These are phyloP conservation scores for Electrophaes corylata DNA, from an alignment of 2,888 invertebrate genomes.

Conservation along the genomic window DNA sequence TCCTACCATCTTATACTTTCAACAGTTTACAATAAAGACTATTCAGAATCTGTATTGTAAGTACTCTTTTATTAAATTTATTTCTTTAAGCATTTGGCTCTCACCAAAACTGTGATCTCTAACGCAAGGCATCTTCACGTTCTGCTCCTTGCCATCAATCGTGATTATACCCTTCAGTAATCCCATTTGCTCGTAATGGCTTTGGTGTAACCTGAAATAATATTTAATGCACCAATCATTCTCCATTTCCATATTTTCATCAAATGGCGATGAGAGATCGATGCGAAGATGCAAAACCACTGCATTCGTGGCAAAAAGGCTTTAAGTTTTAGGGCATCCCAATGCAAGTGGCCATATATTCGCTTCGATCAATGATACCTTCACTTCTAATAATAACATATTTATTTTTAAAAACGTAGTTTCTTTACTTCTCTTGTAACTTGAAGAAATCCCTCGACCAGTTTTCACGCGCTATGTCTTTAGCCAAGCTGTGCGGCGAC, in stretches of 20 bases:
- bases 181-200: constrained; percentile 91
- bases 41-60: no score
- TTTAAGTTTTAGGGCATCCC: no score
- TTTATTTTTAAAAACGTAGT: not conserved
- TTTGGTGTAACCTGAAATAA: constrained; percentile 85
- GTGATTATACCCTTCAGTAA: constrained; percentile 80
- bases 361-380: no score
- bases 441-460: constrained; percentile 88
- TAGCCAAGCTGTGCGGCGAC: constrained; percentile 84
- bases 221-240: no score
- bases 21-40: no score
- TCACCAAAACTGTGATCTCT: constrained; percentile 88
- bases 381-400: no score
- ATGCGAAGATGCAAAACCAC: no score
- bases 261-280: no score
- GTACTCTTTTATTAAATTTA: not conserved
- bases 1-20: no score
- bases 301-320: no score
- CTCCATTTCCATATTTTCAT: no score
- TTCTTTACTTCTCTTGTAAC: constrained; percentile 83
- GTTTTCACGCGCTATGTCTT: constrained; percentile 86
- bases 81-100: not conserved
- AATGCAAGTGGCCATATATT: no score
- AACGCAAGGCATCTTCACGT: constrained; percentile 84
- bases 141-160: constrained; percentile 78